Evolutionary conservation across 2,113 vertebrate species (phyloP), one percentile per base, ranked within the genome.

Genomic region (Dascyllus trimaculatus): DNA sequence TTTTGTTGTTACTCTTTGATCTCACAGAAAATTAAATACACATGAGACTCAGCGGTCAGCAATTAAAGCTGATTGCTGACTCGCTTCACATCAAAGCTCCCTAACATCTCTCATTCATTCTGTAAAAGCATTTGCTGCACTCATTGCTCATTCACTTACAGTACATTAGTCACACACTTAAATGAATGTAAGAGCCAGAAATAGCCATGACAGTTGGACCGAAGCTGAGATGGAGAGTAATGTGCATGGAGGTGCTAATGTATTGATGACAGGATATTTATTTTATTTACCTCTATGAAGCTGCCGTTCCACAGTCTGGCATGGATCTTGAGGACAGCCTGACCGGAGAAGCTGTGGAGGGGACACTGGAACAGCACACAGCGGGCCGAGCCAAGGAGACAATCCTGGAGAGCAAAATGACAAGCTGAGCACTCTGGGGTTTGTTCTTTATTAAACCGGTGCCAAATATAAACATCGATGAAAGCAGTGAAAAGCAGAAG

Each of bases 291-390:
- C 96, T 98, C 97, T 75, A 97, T 95, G 82, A 98, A 99, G 17
- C 95, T 98, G 91, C 96, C 93, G 90, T 98, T 98, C 97, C 97
- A 98, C 64, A 99, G 91, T 15, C 95, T 92, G 18, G 96, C 97
- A 21, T 94, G 95, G 24, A 98, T 93, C 0, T 84, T 96, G 63
- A 98, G 92, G 63, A 94, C 88, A 0, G 95, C 94, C 0, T 93
- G 91, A 0, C 95, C 95, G n/a, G 97, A 95, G 38, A 98, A 95
- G 72, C 95, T 96, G 78, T 94, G 94, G 26, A 99, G 95, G 0
- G 97, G 96, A 84, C 98, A 99, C 70, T 93, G 96, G 86, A 96
- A 95, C 8, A 95, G 80, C 40, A 94, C 46, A 10, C 98, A 99
- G 35, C 82, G 95, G 0, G 97, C 97, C 0, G 96, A 97, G 45